Evolutionary conservation across 2,797 vertebrate species (phyloP), one percentile per base, ranked within the genome.

Genomic region (Lemur catta): DNA sequence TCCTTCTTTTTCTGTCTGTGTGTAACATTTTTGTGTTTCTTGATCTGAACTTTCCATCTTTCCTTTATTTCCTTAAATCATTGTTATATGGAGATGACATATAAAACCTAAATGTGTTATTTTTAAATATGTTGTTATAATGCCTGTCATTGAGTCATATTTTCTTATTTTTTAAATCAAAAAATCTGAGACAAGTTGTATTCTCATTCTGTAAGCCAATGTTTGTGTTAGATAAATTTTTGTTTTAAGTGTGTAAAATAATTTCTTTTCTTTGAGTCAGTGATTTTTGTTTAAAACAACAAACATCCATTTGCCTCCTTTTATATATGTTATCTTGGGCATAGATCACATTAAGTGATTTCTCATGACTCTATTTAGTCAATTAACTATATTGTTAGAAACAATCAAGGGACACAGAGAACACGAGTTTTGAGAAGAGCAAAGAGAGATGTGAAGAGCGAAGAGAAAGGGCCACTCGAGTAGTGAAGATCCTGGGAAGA

Each of bases 41-140:
- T 33, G 6, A 75, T 75, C n/a, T 46, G 30, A 84, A 22, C 17
- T 35, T 38, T 71, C 90, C 38, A 86, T 74, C 13, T 88, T 80
- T 52, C 15, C 12, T 63, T 84, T 90, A 18, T 50, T 81, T 88
- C 30, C 13, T 94, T 84, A 50, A 84, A 91, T 65, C 50, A 65
- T 94, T 46, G 43, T 80, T 57, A 55, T 41, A 17, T 57, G 63
- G 24, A 88, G 38, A 95, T 80, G 11, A 84, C 17, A 67, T 48
- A n/a, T 26, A 87, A 57, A 57, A 38, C 14, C 4, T 14, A 65
- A 71, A 90, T 65, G 50, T 12, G 28, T 57, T 87, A 82, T 43
- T 63, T 94, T 95, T 41, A 95, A 79, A 75, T 59, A 30, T 20
- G 57, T 71, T 80, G 24, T 65, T 88, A 52, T n/a, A 55, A 61